phyloP scores from a whole-genome alignment of 2,888 invertebrate genomes.

The Gasteruption jaculator region DNA sequence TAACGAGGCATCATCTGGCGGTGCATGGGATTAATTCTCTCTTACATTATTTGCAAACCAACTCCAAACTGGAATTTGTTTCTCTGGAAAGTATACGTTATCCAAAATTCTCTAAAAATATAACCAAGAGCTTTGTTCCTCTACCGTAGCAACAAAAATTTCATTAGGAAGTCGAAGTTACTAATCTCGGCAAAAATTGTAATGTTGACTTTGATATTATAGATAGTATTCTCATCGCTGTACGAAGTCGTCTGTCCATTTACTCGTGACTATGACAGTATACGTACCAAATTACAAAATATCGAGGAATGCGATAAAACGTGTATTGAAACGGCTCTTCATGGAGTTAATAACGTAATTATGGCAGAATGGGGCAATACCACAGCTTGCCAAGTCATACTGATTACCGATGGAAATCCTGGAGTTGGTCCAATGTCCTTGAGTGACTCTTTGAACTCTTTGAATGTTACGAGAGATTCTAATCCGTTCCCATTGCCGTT shows the following conservation, averaged over 20 bases:
- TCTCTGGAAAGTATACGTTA: slow-evolving; percentile 59
- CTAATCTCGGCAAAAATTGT: not conserved
- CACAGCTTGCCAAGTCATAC: slow-evolving; percentile 75
- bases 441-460: slow-evolving; percentile 55
- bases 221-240: slow-evolving; percentile 55
- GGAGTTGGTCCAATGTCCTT: slow-evolving; percentile 66
- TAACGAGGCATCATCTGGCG: slow-evolving; percentile 61
- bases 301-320: slow-evolving; percentile 86
- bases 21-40: slow-evolving; percentile 63
- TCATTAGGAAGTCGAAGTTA: not conserved
- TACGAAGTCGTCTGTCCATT: slow-evolving; percentile 73
- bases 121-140: too few relatives aligned
- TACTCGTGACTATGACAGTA: slow-evolving; percentile 80
- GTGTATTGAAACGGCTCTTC: slow-evolving; percentile 73
- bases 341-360: slow-evolving; percentile 74
- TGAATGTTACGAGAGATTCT: slow-evolving; percentile 50
- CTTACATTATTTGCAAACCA: slow-evolving; percentile 61
- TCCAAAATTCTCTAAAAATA: not conserved
- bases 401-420: slow-evolving; percentile 73
- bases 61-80: slow-evolving; percentile 69
- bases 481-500: slow-evolving; percentile 70
- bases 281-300: slow-evolving; percentile 70
- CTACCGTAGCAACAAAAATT: too few relatives aligned
- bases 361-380: slow-evolving; percentile 87
- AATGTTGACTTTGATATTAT: slow-evolving; percentile 13